Conservation (phyloP, 2,113 vertebrate genomes). For the Malurus cyaneus region DNA sequence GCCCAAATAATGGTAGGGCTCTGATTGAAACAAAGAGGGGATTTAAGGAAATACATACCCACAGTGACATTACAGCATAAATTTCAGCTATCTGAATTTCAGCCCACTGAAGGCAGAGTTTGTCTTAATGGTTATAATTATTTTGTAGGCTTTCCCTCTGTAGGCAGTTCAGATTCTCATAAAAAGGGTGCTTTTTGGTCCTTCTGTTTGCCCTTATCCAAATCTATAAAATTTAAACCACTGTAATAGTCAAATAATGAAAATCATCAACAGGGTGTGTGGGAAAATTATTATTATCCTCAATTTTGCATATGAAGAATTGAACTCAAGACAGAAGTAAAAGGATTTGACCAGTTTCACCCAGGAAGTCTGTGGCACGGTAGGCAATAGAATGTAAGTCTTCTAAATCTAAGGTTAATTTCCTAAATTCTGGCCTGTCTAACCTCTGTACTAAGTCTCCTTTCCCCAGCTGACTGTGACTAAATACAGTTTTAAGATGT, state of each 20-base stretch:
- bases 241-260: neutral
- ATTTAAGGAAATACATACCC: slow-evolving; percentile 6
- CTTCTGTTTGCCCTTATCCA: neutral
- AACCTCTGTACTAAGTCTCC: neutral
- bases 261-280: neutral
- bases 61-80: neutral
- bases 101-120: neutral
- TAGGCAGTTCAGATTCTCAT: neutral
- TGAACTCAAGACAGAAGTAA: neutral
- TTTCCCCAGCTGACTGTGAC: neutral
- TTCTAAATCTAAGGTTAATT: slow-evolving; percentile 30
- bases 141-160: neutral
- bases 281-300: neutral
- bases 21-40: neutral
- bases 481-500: neutral
- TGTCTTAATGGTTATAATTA: neutral
- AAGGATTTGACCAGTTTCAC: neutral
- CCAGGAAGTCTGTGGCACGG: neutral
- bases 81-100: neutral
- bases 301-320: neutral
- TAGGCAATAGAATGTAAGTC: neutral
- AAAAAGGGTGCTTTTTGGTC: neutral
- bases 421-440: neutral
- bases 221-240: neutral
- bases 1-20: neutral